Base-by-base conservation (phyloP, 2,888 invertebrate genomes). In the Gastracanthus pulcherrimus region DNA sequence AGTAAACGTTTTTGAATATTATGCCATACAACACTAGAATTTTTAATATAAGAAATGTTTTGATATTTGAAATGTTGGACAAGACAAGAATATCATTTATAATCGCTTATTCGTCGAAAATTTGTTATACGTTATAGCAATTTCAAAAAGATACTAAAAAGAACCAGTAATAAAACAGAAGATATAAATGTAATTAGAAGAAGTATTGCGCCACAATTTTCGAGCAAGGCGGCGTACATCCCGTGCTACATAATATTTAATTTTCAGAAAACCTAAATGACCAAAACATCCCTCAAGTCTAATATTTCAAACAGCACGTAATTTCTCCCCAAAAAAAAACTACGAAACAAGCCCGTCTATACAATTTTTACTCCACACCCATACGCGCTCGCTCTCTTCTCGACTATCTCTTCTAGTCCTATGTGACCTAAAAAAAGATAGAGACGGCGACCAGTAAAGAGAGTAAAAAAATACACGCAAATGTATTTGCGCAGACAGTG, bases 221-320 rank as follows among this genome's bases (percentile, higher is more conserved):
- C 55, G 26, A 19, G 55, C 26, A 55, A 55, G 55, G 16, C 34
- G 34, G 1, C 62, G 34, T 34, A 19, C 5, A n/a, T 62, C 19
- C 6, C 62, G 62, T 11, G n/a, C n/a, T 16, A 16, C 34, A 34
- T 62, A 31, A 62, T 62, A 62, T 62, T 62, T 62, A 31, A 62
- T 62, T 36, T 31, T 7, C 62, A 6, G n/a, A n/a, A n/a, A n/a
- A n/a, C n/a, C n/a, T n/a, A 41, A 38, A 41, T 41, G 16, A 23
- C 41, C 19, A 13, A 16, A 23, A 71, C 55, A 71, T 71, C 70
- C 70, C 70, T 71, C 70, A 55, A 36, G 70, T 55, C 36, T 71
- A 55, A 71, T 71, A 55, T 36, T 23, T 26, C 36, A n/a, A 71
- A 71, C 34, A 16, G 19, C 16, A 38, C 23, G 31, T 36, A 71